Evolutionary conservation across 2,888 invertebrate genomes (phyloP).

Genomic region (Yponomeuta evonymella): DNA sequence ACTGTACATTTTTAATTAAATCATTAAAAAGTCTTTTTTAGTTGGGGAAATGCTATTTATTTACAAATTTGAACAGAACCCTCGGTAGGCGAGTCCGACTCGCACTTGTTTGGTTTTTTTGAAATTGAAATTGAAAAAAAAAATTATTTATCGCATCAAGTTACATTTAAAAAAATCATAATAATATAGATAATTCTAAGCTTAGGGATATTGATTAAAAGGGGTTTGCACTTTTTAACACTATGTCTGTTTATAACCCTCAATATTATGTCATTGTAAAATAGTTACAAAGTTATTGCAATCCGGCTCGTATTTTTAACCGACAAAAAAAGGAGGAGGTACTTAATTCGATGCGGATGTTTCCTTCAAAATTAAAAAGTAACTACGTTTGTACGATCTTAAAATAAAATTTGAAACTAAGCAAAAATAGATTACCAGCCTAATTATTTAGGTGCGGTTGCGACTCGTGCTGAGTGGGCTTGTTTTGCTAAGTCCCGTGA

Average conservation of each 20-base stretch:
- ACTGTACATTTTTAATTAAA: too few species aligned
- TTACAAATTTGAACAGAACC: too few species aligned
- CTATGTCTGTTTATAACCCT: not conserved
- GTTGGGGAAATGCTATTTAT: too few species aligned
- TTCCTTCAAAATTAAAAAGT: not conserved
- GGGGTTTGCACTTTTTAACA: too few species aligned
- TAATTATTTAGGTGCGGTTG: constrained; percentile 52
- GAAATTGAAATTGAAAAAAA: too few species aligned
- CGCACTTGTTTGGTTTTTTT: too few species aligned
- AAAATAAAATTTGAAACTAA: constrained; percentile 32
- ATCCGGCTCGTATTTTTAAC: not conserved
- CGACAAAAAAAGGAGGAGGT: not conserved
- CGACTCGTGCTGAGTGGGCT: constrained; percentile 37
- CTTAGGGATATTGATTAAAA: too few species aligned
- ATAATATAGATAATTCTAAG: too few species aligned
- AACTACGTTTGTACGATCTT: not conserved
- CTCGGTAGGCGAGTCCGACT: too few species aligned
- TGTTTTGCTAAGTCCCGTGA: constrained; percentile 42
- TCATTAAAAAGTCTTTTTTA: too few species aligned
- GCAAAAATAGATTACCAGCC: constrained; percentile 53
- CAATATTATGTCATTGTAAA: not conserved
- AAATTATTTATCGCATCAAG: too few species aligned
- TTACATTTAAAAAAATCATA: too few species aligned
- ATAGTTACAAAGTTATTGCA: not conserved
- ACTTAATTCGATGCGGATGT: not conserved